Evolutionary conservation across 2,888 invertebrate genomes (phyloP).

Genomic region (Pandemis heparana): DNA sequence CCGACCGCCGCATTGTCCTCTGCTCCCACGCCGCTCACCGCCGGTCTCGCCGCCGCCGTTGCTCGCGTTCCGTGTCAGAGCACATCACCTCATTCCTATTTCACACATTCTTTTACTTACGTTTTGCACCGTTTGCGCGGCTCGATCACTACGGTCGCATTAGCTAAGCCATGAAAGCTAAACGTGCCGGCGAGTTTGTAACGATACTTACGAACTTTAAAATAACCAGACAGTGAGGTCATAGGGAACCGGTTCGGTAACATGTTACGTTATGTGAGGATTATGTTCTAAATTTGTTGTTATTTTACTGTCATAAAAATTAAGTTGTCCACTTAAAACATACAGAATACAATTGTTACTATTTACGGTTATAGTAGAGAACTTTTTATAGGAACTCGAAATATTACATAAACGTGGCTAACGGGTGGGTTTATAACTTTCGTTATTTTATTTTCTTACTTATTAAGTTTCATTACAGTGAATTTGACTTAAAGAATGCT

Average conservation of each 20-base stretch:
- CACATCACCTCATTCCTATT: slow-evolving; percentile 38
- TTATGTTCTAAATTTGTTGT: slow-evolving; percentile 51
- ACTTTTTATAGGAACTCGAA: too few relatives aligned
- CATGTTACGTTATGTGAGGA: slow-evolving; percentile 52
- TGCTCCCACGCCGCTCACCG: slow-evolving; percentile 62
- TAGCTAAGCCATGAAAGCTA: slow-evolving; percentile 26
- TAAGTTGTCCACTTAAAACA: neutral
- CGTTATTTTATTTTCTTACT: neutral
- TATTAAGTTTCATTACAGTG: too few relatives aligned
- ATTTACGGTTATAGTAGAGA: neutral
- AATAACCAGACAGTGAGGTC: slow-evolving; percentile 75
- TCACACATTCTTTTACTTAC: slow-evolving; percentile 33
- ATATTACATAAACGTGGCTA: too few relatives aligned
- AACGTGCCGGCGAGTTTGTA: slow-evolving; percentile 25
- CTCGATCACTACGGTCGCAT: slow-evolving; percentile 13
- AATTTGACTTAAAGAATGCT: too few relatives aligned
- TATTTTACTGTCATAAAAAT: slow-evolving; percentile 38
- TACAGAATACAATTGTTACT: neutral
- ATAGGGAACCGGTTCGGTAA: slow-evolving; percentile 69
- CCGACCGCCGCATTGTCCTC: slow-evolving; percentile 67
- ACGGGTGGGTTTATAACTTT: neutral
- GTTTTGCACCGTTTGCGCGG: slow-evolving; percentile 7
- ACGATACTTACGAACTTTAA: slow-evolving; percentile 46
- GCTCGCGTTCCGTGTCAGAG: slow-evolving; percentile 42
- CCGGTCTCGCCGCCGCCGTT: slow-evolving; percentile 22